Conservation (phyloP, 2,888 invertebrate species). For the Leptinotarsa rubiginosa region DNA sequence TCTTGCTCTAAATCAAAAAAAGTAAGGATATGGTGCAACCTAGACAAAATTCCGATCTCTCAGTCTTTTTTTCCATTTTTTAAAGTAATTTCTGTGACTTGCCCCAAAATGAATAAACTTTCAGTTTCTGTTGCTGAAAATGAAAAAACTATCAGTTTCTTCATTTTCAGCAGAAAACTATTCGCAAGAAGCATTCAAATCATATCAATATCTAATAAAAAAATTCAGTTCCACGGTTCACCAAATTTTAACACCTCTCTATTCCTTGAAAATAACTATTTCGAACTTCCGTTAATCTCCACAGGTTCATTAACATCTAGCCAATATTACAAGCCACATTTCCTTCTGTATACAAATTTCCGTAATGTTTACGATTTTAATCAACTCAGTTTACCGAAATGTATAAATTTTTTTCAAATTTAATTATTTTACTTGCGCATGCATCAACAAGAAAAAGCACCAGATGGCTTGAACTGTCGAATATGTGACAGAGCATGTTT, state of each 20-base stretch:
- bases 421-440: slow-evolving; percentile 11
- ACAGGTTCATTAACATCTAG: neutral
- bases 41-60: too few species aligned
- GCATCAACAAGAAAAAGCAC: slow-evolving; percentile 5
- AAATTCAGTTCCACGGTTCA: too few species aligned
- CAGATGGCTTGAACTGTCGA: neutral
- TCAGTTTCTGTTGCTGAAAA: too few species aligned
- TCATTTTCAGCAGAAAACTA: too few species aligned
- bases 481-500: neutral
- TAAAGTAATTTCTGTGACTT: too few species aligned
- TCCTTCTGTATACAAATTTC: slow-evolving; percentile 11
- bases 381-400: neutral
- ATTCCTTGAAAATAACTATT: neutral
- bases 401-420: neutral
- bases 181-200: too few species aligned
- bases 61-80: too few species aligned
- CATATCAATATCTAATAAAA: too few species aligned
- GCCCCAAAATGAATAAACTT: too few species aligned
- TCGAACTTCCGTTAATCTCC: neutral
- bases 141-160: too few species aligned
- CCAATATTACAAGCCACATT: slow-evolving; percentile 2
- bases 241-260: slow-evolving; percentile 1
- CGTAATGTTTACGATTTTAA: slow-evolving; percentile 18
- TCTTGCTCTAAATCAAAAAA: too few species aligned
- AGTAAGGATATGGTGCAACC: too few species aligned